Base-by-base conservation (phyloP, 64 coral and sea anemone species). In the Stylophora pistillata region DNA sequence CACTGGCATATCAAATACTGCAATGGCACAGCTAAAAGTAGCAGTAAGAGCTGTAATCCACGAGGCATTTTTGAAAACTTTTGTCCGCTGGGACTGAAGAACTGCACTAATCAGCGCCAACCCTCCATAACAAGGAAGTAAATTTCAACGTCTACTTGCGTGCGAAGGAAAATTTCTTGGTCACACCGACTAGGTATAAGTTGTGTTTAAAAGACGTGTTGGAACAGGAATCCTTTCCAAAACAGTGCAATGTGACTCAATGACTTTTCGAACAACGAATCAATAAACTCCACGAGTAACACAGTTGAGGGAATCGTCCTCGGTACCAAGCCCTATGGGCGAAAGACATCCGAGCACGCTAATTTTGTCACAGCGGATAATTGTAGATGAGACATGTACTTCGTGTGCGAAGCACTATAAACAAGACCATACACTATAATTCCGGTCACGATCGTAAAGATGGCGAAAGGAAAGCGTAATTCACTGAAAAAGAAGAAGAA, bases 1-100 rank as follows among this genome's bases (percentile, higher is more conserved):
- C 91, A 93, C 56, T 93, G 79, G 61, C 86, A 88, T 30, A 93
- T 93, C 30, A 93, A 93, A 82, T 79, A 93, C 91, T 93, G 91
- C 91, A 93, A 32, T 15, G 91, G 91, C 21, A 93, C 91, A n/a
- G 91, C 91, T 27, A 93, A 72, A 11, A 89, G 70, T 52, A 93
- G 79, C 34, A 93, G 57, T 6, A 88, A 41, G 66, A 93, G 73
- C 37, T 93, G 91, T 18, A 93, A 82, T 13, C 66, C 86, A 73
- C 91, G 86, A 68, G 86, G 91, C 53, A 87, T 86, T 84, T 85
- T 78, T 34, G 37, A 47, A 47, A 7, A 47, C 37, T 3, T n/a
- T n/a, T 47, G 37, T 47, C 37, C 37, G 37, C 37, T 47, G 37
- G 37, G 37, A 47, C 7, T n/a, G n/a, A 47, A 47, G 37, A 7